Conservation (phyloP, 2,888 invertebrate genomes). For the Tubiluchus corallicola region DNA sequence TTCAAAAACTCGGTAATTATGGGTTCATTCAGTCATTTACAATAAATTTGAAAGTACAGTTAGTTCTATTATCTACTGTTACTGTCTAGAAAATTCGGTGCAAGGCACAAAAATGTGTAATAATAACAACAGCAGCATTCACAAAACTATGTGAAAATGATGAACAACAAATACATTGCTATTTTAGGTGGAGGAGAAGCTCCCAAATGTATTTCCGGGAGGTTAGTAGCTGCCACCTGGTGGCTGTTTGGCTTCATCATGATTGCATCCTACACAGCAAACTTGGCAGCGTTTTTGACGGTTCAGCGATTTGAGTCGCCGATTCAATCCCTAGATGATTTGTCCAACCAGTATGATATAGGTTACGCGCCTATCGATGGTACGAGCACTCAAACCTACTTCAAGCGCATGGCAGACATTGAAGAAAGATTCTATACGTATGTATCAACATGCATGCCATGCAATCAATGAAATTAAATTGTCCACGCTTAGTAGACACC, state of each 20-base stretch:
- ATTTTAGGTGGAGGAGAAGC: conserved; percentile 26
- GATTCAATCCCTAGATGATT: conserved; percentile 76
- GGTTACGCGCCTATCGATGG: conserved; percentile 79
- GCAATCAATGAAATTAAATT: too few species aligned
- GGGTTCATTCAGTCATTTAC: too few species aligned
- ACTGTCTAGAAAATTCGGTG: too few species aligned
- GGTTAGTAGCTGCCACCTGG: conserved; percentile 91
- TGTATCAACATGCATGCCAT: too few species aligned
- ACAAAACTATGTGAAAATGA: too few species aligned
- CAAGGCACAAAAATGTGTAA: too few species aligned
- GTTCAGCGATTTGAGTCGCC: conserved; percentile 72
- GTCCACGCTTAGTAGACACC: too few species aligned
- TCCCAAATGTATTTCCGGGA: conserved; percentile 71
- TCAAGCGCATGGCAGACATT: conserved; percentile 84
- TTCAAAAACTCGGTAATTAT: too few species aligned
- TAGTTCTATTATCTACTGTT: too few species aligned
- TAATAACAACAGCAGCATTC: too few species aligned
- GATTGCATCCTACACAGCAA: conserved; percentile 95
- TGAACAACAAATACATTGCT: too few species aligned
- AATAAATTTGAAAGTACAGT: too few species aligned
- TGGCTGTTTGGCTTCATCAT: conserved; percentile 98
- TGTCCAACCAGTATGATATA: conserved; percentile 87
- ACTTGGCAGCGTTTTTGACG: conserved; percentile 88
- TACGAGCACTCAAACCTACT: conserved; percentile 78
- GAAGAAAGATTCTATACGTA: conserved; percentile 86